Percentiles rank a stretch among this genome's conserved stretches.
Conservation (phyloP, 2,797 vertebrate species). For the Carduelis carduelis region DNA sequence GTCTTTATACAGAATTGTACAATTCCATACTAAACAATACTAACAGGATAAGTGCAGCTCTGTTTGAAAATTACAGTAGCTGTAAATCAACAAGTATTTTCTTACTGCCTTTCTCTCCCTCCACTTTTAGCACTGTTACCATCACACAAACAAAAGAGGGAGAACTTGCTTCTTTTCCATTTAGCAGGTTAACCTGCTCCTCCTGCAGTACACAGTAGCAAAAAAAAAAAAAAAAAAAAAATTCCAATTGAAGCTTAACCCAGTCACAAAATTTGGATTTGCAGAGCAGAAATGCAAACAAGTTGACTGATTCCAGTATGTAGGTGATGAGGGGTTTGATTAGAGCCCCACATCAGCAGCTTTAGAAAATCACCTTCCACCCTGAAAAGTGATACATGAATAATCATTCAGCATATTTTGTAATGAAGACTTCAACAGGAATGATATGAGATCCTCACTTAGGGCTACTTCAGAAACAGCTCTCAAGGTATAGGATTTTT, state of each 20-base stretch:
- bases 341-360: neutral
- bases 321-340: neutral
- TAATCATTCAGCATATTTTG: neutral
- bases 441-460: neutral
- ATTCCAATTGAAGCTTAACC: neutral
- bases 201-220: neutral
- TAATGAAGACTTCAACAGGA: neutral
- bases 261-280: neutral
- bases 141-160: neutral
- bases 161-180: neutral
- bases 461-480: neutral
- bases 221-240: neutral
- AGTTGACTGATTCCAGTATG: neutral
- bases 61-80: neutral
- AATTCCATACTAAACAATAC: neutral
- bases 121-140: neutral
- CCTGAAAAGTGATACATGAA: neutral
- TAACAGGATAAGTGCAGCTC: neutral
- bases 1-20: neutral
- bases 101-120: neutral
- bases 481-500: neutral
- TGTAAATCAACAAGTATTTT: neutral
- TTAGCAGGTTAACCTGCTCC: neutral
- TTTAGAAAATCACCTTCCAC: neutral
- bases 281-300: neutral